Evolutionary conservation across 1,140 invertebrate genomes (phyloP), one percentile per base, ranked within the genome.

Genomic region (Drosophila tristis): DNA sequence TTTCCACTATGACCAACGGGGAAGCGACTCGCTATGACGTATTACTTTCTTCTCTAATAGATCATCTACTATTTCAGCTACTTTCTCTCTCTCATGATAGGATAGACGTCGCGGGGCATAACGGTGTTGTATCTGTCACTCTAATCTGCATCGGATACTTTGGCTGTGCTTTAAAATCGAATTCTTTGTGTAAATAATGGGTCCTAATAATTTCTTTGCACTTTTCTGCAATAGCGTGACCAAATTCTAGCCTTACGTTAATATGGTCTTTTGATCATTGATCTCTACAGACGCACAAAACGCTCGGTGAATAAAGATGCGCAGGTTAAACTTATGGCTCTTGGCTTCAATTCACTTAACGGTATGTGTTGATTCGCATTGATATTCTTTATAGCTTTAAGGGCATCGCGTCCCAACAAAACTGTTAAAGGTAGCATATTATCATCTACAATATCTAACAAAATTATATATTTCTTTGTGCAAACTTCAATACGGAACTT

Each of bases 1-100:
- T 70, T 29, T 35, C 63, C 11, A 63, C 51, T 42, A 70, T 15
- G 5, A 62, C 50, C 11, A 61, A 23, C 6, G 43, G 15, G 8
- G 50, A 45, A 11, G 55, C 8, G 15, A 57, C 9, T 48, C 25
- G 26, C 26, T 53, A 9, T 20, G 49, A 16, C 49, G 20, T 9
- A 53, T 53, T 5, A 53, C 39, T 43, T 8, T 16, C 11, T n/a
- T 29, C 5, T n/a, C 25, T 13, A 53, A 49, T 5, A 60, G n/a
- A n/a, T 60, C 11, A 60, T 50, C 25, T 20, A 26, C 39, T 8
- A 15, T 56, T 26, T 44, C 5, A 5, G 39, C 51, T 26, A 44
- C 11, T 39, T 56, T 44, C 42, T 56, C 15, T 23, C 23, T 23
- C 23, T 23, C 23, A 23, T 23, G 23, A 23, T 23, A 23, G 23